Evolutionary conservation across 30 jellyfish, hydroid and myxozoan species (phyloP), one percentile per base, ranked within the genome.

Genomic region (Hydra vulgaris): DNA sequence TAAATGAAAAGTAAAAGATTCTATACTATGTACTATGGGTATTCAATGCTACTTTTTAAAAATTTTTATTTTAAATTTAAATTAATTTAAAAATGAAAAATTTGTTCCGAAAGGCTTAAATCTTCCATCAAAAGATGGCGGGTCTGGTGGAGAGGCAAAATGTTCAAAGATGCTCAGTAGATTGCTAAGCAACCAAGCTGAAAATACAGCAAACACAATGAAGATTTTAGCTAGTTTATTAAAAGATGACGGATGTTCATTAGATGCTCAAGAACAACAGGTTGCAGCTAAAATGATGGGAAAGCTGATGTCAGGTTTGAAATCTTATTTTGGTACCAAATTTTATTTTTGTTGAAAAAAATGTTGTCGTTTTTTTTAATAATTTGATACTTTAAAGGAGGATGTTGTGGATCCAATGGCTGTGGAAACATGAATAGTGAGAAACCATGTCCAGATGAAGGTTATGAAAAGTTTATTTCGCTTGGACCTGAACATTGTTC

Each of bases 271-370:
- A n/a, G 98, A 92, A 69, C 95, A 86, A 79, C 90, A 77, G 70
- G 95, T 88, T 8, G 98, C 98, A 23, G 96, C 98, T 17, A 92
- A 92, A 77, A 84, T 92, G 88, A 87, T 92, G 96, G 98, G 98
- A 18, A 84, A 92, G 69, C 84, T 92, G 72, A 92, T 92, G 98
- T 85, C 81, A 66, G 98, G 98, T 92, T 40, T 18, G 4, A 8
- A n/a, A n/a, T 68, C 15, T n/a, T 68, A 12, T 12, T 12, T 70
- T 15, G 77, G 26, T 66, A 21, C 79, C 54, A 77, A 19, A n/a
- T n/a, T n/a, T n/a, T 56, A 56, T 15, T 56, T 56, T 56, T 56
- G 71, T 56, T n/a, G 18, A 56, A 56, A 17, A 15, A 56, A 56
- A 17, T n/a, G 71, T 56, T 56, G 17, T 56, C 71, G 16, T 1